A percentile compares a stretch with the other conserved stretches of the same genome.
phyloP scores from a whole-genome alignment of 2,797 vertebrate species.

The Galago senegalensis region DNA sequence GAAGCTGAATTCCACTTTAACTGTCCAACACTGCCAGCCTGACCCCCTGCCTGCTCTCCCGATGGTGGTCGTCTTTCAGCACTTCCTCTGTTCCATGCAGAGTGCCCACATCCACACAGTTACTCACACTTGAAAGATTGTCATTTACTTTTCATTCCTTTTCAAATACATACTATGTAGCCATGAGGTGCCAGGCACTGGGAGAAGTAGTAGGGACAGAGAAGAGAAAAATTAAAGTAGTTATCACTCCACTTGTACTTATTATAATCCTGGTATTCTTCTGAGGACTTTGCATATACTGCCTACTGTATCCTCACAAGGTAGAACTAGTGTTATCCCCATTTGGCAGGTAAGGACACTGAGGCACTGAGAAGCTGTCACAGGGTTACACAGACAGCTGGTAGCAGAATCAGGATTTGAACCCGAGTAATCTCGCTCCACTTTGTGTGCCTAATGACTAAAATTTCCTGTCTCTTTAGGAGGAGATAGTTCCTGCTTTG shows the following conservation, averaged over 20 bases:
- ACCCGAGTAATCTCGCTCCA: neutral
- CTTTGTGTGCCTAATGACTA: neutral
- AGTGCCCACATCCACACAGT: neutral
- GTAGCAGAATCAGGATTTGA: neutral
- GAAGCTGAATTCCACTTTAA: neutral
- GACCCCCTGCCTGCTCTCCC: neutral
- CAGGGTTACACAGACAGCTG: neutral
- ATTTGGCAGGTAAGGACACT: neutral
- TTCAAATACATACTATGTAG: neutral
- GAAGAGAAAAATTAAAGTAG: neutral
- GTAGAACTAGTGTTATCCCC: neutral
- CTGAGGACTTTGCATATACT: neutral
- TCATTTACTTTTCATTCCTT: neutral
- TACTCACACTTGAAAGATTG: neutral
- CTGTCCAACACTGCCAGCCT: neutral
- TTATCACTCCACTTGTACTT: neutral
- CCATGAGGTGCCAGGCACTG: neutral
- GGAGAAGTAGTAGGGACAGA: neutral
- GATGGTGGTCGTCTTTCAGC: neutral
- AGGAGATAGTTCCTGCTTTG: conserved; percentile 6
- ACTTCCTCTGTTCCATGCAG: neutral
- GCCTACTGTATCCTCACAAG: neutral
- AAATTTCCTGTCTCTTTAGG: neutral
- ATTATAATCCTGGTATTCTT: neutral
- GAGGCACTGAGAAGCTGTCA: neutral